Conservation (phyloP, 2,797 vertebrate species). For the Betta splendens region DNA sequence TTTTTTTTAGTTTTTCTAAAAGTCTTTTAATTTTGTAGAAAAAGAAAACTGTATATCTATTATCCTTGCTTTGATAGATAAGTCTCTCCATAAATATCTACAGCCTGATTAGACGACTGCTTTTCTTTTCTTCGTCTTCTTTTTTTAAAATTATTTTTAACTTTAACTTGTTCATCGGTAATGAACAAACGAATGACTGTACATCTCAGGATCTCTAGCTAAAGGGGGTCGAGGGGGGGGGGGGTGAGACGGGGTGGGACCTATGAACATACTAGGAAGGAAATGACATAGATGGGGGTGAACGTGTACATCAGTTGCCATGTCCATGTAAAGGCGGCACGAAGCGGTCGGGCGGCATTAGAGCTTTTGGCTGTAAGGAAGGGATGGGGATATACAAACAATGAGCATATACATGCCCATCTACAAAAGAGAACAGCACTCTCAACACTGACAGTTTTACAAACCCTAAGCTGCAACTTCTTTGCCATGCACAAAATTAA, state of each 20-base stretch:
- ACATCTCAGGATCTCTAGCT: conserved; percentile 88
- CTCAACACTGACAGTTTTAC: conserved; percentile 99
- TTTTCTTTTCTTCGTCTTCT: conserved; percentile 41
- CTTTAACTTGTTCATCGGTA: conserved; percentile 63
- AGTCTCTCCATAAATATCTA: conserved; percentile 82
- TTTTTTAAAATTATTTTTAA: conserved; percentile 40
- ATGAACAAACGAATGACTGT: conserved; percentile 89
- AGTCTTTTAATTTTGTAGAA: conserved; percentile 65
- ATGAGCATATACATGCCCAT: conserved; percentile 99
- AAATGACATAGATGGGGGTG: conserved; percentile 95
- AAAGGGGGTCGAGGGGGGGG: conserved; percentile 81
- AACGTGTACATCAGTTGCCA: conserved; percentile 99
- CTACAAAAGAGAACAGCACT: conserved; percentile 95
- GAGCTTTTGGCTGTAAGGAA: conserved; percentile 99
- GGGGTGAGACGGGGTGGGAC: conserved; percentile 74
- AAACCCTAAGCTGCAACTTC: conserved; percentile 99
- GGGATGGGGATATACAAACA: conserved; percentile 99
- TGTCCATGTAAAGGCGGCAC: conserved; percentile 99
- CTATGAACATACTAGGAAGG: conserved; percentile 98
- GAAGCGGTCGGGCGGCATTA: conserved; percentile 99
- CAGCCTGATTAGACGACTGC: conserved; percentile 68
- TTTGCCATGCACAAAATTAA: conserved; percentile 95
- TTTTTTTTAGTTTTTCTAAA: conserved; percentile 63
- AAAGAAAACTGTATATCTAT: conserved; percentile 82
- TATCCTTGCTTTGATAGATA: conserved; percentile 70